Conservation (phyloP, 2,113 vertebrate genomes). For the Strix uralensis region DNA sequence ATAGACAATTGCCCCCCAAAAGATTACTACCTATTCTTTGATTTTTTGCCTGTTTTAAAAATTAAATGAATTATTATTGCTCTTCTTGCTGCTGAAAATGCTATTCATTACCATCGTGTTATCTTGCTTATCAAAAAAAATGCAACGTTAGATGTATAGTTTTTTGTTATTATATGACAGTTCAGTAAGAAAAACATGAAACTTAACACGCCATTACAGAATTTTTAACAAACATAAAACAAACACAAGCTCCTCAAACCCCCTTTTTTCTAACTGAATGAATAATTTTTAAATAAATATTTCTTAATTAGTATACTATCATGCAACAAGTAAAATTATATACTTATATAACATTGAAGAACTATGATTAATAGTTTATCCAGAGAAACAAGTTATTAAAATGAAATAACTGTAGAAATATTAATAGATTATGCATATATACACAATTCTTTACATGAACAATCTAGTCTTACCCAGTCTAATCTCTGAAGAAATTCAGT, state of each 20-base stretch:
- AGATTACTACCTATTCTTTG: not conserved
- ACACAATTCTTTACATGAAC: not conserved
- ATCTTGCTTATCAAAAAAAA: not conserved
- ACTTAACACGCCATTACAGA: not conserved
- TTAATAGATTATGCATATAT: not conserved
- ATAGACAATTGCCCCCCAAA: rapidly evolving
- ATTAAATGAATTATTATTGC: not conserved
- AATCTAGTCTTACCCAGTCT: not conserved
- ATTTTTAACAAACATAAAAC: not conserved
- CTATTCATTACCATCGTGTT: not conserved
- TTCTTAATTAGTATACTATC: not conserved
- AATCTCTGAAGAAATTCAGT: not conserved
- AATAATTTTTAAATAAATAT: not conserved
- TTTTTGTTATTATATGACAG: not conserved
- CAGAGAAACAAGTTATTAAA: not conserved
- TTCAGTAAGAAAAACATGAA: not conserved
- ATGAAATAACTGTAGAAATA: not conserved
- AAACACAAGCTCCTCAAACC: not conserved
- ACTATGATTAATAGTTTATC: not conserved
- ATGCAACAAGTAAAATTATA: not conserved
- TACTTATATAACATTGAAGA: not conserved
- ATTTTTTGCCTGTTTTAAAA: not conserved
- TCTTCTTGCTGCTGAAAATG: not conserved
- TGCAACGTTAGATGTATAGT: not conserved
- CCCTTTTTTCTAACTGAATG: not conserved